Conservation (phyloP, 1,140 invertebrate genomes). For the Drosophila funebris region DNA sequence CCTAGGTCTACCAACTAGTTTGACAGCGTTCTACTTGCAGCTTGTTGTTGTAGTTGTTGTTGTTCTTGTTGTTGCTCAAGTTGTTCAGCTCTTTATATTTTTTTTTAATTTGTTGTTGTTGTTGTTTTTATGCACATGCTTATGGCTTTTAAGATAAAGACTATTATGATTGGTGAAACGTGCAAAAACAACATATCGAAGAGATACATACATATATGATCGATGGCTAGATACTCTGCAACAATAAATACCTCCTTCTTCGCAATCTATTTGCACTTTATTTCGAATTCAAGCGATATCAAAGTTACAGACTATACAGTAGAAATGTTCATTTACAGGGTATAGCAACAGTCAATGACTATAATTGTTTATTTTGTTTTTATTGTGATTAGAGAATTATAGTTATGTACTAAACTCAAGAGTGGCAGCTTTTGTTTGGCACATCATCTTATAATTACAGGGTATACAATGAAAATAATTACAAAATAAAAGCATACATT, state of each 20-base stretch:
- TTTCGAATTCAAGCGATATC: too few species aligned
- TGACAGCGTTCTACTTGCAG: conserved; percentile 27
- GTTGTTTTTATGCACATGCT: conserved; percentile 67
- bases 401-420: too few species aligned
- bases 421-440: too few species aligned
- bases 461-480: neutral
- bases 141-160: conserved; percentile 74
- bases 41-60: conserved; percentile 1
- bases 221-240: conserved; percentile 5
- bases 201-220: conserved; percentile 39
- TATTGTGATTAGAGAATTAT: too few species aligned
- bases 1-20: conserved; percentile 80
- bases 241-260: neutral
- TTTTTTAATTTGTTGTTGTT: neutral
- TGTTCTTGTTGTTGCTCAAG: conserved; percentile 3
- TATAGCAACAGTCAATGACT: too few species aligned
- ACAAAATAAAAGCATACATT: neutral
- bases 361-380: too few species aligned
- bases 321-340: too few species aligned
- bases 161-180: conserved; percentile 74
- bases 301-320: too few species aligned
- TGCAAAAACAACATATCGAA: conserved; percentile 38
- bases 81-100: too few species aligned
- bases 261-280: too few species aligned
- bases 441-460: neutral